Conservation (phyloP, 1,140 invertebrate species). For the Bombus turneri region DNA sequence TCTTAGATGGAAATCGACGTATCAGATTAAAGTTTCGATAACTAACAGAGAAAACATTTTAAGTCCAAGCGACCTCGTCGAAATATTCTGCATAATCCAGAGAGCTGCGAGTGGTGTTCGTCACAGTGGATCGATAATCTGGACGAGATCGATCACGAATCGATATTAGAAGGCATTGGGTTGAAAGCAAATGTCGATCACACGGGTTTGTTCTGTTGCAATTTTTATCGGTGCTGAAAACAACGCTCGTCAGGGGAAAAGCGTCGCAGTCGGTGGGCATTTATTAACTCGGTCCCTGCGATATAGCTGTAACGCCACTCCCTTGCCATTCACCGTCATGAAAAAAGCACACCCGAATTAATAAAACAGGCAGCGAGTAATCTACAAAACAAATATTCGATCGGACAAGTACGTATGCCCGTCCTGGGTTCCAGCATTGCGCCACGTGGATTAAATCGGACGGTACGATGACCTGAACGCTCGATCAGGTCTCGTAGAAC, state of each 20-base stretch:
- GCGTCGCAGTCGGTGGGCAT: neutral
- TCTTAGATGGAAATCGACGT: too few species aligned
- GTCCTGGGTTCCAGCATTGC: neutral
- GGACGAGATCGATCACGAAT: too few species aligned
- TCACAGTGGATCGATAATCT: neutral
- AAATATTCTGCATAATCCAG: neutral
- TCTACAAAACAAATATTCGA: constrained; percentile 21
- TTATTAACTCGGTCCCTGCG: neutral
- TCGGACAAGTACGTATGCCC: neutral
- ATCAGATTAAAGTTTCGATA: too few species aligned
- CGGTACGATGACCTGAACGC: neutral
- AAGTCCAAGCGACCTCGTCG: neutral
- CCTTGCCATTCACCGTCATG: constrained; percentile 12
- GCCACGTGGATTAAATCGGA: constrained; percentile 3
- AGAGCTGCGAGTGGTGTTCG: neutral
- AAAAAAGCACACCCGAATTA: constrained; percentile 15
- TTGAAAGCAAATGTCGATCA: neutral
- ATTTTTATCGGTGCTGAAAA: constrained; percentile 19
- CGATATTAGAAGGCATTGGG: too few species aligned
- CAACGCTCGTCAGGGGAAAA: neutral
- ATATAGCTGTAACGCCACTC: neutral
- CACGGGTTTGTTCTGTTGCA: neutral
- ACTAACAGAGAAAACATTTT: neutral
- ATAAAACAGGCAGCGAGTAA: constrained; percentile 8
- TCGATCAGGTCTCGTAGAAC: too few species aligned